Conservation (phyloP, 2,113 vertebrate species). For the Empidonax alnorum region DNA sequence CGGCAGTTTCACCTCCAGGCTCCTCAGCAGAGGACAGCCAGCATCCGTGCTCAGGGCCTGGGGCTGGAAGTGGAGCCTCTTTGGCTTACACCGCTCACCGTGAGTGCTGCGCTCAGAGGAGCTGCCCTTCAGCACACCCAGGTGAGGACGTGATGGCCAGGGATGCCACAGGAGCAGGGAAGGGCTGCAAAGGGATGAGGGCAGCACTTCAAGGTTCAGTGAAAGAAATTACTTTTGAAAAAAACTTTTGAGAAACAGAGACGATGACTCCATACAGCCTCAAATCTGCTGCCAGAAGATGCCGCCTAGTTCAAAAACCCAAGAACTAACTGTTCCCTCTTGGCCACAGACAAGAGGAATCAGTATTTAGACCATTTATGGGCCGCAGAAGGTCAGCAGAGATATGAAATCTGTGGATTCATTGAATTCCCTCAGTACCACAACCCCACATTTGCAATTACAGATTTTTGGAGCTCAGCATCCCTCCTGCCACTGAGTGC, state of each 20-base stretch:
- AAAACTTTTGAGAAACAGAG: neutral
- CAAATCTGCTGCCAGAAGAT: neutral
- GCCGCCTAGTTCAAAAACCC: neutral
- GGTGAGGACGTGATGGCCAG: rapidly evolving
- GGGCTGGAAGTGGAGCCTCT: rapidly evolving
- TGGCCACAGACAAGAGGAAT: slow-evolving; percentile 2
- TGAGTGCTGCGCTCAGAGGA: rapidly evolving
- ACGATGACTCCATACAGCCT: neutral
- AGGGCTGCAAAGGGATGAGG: rapidly evolving
- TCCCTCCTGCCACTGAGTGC: neutral
- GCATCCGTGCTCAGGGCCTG: rapidly evolving
- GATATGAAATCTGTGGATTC: slow-evolving; percentile 41
- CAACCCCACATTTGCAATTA: slow-evolving; percentile 32
- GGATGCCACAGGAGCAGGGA: neutral
- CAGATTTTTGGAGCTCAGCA: neutral
- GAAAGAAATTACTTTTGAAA: neutral
- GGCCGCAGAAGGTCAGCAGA: neutral
- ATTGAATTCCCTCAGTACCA: slow-evolving; percentile 28
- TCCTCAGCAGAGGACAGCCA: rapidly evolving
- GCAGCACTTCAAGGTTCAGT: neutral
- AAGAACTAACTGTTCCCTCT: slow-evolving; percentile 7
- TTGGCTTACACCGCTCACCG: rapidly evolving
- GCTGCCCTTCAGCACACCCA: rapidly evolving
- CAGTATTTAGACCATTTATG: neutral
- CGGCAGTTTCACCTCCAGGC: neutral